Conservation (phyloP, 2,113 vertebrate species). For the Leucoraja erinaceus region DNA sequence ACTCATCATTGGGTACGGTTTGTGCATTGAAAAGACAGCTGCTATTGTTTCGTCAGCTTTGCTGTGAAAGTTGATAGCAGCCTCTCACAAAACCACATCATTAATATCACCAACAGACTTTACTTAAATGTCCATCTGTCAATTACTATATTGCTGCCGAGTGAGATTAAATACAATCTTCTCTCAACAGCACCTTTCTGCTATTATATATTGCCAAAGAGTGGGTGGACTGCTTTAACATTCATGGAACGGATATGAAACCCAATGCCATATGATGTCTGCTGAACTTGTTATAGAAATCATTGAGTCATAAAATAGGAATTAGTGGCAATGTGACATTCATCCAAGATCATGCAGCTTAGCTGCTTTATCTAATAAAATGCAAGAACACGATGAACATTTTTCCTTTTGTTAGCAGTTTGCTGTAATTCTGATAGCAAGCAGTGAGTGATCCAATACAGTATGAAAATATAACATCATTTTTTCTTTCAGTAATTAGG, state of each 20-base stretch:
- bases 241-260: background rate
- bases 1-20: background rate
- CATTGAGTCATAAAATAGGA: background rate
- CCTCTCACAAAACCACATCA: conserved; percentile 25
- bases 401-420: background rate
- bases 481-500: background rate
- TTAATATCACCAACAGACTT: conserved; percentile 24
- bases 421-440: background rate
- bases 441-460: background rate
- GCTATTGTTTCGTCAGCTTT: conserved; percentile 17
- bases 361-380: conserved; percentile 24
- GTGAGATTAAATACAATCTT: conserved; percentile 24
- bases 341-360: conserved; percentile 8
- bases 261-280: conserved; percentile 8
- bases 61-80: background rate
- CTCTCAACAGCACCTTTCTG: background rate
- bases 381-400: background rate
- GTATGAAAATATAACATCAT: background rate
- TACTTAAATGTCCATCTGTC: conserved; percentile 15
- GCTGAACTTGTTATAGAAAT: conserved; percentile 12
- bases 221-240: conserved; percentile 12
- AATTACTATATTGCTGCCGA: conserved; percentile 25
- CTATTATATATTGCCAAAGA: background rate
- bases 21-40: background rate
- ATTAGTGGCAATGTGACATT: conserved; percentile 29